Evolutionary conservation across 2,113 vertebrate species (phyloP), one percentile per base, ranked within the genome.

Genomic region (Abramis brama): DNA sequence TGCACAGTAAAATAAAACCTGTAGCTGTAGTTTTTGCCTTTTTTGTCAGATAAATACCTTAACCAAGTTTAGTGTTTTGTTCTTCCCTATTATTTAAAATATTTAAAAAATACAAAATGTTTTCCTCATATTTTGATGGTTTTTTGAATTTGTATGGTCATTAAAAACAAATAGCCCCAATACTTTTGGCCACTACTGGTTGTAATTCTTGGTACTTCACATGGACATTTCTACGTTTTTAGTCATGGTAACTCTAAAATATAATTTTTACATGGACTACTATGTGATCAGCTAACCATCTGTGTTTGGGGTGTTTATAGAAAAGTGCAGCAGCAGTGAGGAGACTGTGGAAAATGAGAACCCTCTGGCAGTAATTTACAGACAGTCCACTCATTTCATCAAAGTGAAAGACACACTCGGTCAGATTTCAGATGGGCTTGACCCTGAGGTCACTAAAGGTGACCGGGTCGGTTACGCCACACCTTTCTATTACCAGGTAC

Each of bases 401-500:
- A 43, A 85, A 5, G 50, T 94, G 64, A 82, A 12, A 21, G 77
- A 86, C 15, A 10, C 25, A 1, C 84, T 86, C 30, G 43, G 6
- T 55, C 33, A 62, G n/a, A 39, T 80, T 25, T 60, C 89, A 8
- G 84, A 92, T 15, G 91, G 94, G 77, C 39, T 95, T 82, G 86
- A 91, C 25, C 81, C 79, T 23, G n/a, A 93, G n/a, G 68, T 87
- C n/a, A 47, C 75, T n/a, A 74, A 55, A 75, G 60, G 71, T 23
- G 84, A 82, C 2, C 9, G 76, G 15, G 70, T 36, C 0, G 12
- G 60, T 50, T 95, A 95, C 2, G 83, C 85, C 7, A 96, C 95
- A 0, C 91, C 95, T 45, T 96, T 95, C 88, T 17, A 86, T 45
- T 93, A 94, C 84, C 95, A 96, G 94, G 95, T 95, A 64, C 60